These are phyloP conservation scores for Premnoplex brunnescens DNA, from an alignment of 2,797 vertebrate species.

Conservation along the genomic window DNA sequence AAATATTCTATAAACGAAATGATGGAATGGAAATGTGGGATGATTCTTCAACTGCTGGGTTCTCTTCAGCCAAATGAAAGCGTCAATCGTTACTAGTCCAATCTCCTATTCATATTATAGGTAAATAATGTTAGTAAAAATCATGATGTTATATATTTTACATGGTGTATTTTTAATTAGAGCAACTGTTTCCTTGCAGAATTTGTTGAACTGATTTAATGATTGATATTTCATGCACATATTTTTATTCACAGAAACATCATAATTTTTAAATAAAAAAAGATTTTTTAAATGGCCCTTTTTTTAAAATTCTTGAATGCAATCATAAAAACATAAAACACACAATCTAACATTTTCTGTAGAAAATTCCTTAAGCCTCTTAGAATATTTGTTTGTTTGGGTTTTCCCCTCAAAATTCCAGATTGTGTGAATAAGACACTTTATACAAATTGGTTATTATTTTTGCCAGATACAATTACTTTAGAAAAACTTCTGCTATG, in stretches of 20 bases:
- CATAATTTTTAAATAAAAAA: neutral
- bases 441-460: neutral
- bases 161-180: neutral
- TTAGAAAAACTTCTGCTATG: neutral
- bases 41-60: neutral
- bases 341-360: neutral
- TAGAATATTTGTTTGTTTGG: neutral
- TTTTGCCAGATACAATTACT: neutral
- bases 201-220: neutral
- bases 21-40: neutral
- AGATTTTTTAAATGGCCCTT: neutral
- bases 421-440: neutral
- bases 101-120: neutral
- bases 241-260: neutral
- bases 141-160: neutral
- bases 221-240: neutral
- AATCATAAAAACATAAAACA: neutral
- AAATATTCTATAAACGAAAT: neutral
- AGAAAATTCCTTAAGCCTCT: neutral
- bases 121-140: neutral
- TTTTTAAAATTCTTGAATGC: neutral
- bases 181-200: neutral
- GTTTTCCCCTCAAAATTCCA: neutral
- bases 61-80: neutral
- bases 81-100: neutral